Base-by-base conservation (phyloP, 1,140 invertebrate genomes). In the Drosophila sulfurigaster region DNA sequence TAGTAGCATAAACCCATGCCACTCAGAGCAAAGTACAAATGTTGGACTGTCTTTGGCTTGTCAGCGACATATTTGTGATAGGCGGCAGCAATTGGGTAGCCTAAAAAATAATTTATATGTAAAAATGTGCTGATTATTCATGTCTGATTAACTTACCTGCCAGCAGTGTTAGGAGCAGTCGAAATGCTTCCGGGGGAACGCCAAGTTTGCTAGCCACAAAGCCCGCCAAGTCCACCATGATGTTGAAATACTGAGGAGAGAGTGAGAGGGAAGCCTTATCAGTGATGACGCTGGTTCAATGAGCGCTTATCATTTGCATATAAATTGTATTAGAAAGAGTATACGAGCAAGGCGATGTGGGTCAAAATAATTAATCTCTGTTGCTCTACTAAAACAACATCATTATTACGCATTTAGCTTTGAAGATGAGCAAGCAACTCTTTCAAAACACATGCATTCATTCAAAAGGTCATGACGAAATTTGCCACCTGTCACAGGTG, bases 31-130 rank as follows among this genome's bases (percentile, higher is more conserved):
- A 98, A 97, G 92, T 94, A 98, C n/a, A 96, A 41, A 92, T 98
- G 96, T 92, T 97, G 96, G 25, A 94, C 73, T 16, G 82, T 79
- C 10, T 91, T 62, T 93, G 80, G 80, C 94, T 94, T 58, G 93
- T 93, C 65, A 94, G 94, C 5, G n/a, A 97, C 67, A 46, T 91
- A 90, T 74, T 93, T 91, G 75, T 95, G 94, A 87, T 98, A 96
- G 25, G 97, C 62, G 8, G 95, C 89, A 7, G 96, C 96, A 43
- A 98, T 91, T 2, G 97, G 97, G 92, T 97, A 98, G 57, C 95
- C 96, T 97, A 48, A 13, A 70, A 46, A 5, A 43, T n/a, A 38
- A 43, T 28, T 4, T 10, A 48, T 4, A 25, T 25, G 10, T 7
- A 69, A 20, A 38, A 51, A 35, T 15, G 41, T 48, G 20, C 20